Conservation (phyloP, 2,888 invertebrate genomes). For the Drosophila testacea region DNA sequence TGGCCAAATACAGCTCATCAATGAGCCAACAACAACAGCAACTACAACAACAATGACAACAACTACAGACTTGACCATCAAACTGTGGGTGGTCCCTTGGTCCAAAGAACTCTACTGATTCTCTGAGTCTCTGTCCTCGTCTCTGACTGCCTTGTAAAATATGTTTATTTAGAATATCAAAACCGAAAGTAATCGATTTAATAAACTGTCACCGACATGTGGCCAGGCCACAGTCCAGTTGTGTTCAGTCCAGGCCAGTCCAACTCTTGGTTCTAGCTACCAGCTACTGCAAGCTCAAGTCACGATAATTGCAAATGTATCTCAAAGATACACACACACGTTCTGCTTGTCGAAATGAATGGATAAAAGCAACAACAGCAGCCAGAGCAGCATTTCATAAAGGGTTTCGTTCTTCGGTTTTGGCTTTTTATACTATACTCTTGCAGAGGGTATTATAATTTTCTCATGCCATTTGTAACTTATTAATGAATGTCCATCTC, state of each 20-base stretch:
- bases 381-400: constrained; percentile 69
- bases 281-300: constrained; percentile 78
- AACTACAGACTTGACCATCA: constrained; percentile 44
- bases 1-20: constrained; percentile 46
- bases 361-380: constrained; percentile 24
- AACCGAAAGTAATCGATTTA: constrained; percentile 84
- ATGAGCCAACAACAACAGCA: constrained; percentile 10
- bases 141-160: constrained; percentile 51
- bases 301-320: constrained; percentile 84
- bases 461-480: no score
- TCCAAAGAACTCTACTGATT: not conserved
- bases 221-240: constrained; percentile 41
- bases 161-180: constrained; percentile 82
- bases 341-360: constrained; percentile 39
- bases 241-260: not conserved
- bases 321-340: constrained; percentile 70
- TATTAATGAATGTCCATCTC: no score
- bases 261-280: constrained; percentile 2
- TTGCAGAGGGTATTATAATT: not conserved
- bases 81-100: constrained; percentile 65
- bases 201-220: constrained; percentile 84
- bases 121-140: not conserved
- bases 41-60: constrained; percentile 9
- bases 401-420: constrained; percentile 53
- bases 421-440: constrained; percentile 11